Evolutionary conservation across 1,140 invertebrate species (phyloP), one percentile per base, ranked within the genome.

Genomic region (Mesaphorura yosii): DNA sequence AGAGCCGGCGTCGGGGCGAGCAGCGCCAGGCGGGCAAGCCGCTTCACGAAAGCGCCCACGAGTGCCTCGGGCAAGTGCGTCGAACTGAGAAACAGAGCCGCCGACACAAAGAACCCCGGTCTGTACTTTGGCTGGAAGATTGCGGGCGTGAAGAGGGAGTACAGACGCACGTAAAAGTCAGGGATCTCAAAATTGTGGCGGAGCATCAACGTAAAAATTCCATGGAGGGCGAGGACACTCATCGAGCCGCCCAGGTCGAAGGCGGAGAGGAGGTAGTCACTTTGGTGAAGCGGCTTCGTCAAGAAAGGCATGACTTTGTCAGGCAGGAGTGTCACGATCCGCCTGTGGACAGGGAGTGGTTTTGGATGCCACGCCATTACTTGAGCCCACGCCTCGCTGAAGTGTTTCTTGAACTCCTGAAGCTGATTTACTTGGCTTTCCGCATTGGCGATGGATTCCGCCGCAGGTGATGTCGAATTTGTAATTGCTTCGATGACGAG

Each of bases 141-240:
- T 60, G 84, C 81, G 0, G 87, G 84, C 63, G 86, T 81, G 63
- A 95, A 84, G 77, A 98, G 81, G 1, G 82, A 82, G 71, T 98
- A 98, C 3, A 98, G 72, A 66, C 95, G 91, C 46, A 79, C 79
- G 68, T 91, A 98, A 65, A 98, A 90, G 69, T 95, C 84, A 3
- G 92, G 91, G 71, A 95, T 95, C 66, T 94, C 86, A 69, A 98
- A 78, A 71, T 97, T 94, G 67, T 94, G 82, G 56, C 85, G 82
- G 48, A 86, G 81, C 53, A 97, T 90, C 29, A 98, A 72, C 38
- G 83, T 79, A 66, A 93, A 91, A 15, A 97, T 78, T 12, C 91
- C 91, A 70, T 94, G 89, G n/a, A 97, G 71, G 10, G 91, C 87
- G 34, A 97, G 72, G 58, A 97, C 73, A 65, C 85, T 84, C 41